phyloP scores from a whole-genome alignment of 2,797 vertebrate genomes.

The Danio tinwini region DNA sequence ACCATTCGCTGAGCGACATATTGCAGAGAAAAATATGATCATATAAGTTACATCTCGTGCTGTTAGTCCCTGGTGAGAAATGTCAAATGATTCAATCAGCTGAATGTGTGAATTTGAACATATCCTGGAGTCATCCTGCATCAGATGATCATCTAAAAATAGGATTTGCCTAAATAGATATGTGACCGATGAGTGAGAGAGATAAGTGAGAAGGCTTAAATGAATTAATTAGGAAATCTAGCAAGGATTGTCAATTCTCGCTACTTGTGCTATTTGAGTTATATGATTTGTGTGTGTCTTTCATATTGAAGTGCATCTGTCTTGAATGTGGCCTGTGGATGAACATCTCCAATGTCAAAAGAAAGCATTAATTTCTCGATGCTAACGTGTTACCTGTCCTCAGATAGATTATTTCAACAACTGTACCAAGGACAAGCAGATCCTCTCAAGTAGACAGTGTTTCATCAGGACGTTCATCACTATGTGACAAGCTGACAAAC shows the following conservation, averaged over 20 bases:
- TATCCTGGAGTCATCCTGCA: not conserved
- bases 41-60: not conserved
- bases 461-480: not conserved
- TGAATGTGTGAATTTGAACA: constrained; percentile 28
- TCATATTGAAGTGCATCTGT: too few species aligned
- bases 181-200: constrained; percentile 32
- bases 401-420: not conserved
- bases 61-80: not conserved
- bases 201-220: too few species aligned
- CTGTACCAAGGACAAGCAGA: not conserved
- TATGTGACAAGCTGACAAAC: constrained; percentile 9
- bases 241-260: too few species aligned
- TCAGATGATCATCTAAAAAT: constrained; percentile 45
- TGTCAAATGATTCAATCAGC: not conserved
- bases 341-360: not conserved
- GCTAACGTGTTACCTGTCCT: not conserved
- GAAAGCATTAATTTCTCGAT: not conserved
- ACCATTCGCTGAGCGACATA: not conserved
- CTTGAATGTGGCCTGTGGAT: not conserved
- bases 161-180: constrained; percentile 36
- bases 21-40: not conserved
- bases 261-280: constrained; percentile 19
- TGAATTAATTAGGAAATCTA: too few species aligned
- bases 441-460: not conserved
- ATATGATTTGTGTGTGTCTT: not conserved